Evolutionary conservation across 2,888 invertebrate species (phyloP).

Genomic region (Xylocampa areola): DNA sequence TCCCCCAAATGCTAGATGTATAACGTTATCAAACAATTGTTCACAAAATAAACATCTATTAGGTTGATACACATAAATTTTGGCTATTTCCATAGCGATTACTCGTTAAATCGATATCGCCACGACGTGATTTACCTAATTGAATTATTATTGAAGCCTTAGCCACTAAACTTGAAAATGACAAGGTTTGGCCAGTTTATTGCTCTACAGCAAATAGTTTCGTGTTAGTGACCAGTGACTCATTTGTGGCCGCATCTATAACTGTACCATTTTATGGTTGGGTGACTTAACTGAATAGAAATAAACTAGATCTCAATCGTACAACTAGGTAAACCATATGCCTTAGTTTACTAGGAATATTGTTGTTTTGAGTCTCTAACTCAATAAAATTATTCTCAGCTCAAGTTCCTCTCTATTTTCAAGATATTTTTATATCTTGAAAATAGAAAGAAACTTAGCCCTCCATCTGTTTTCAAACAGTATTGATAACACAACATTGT

Average conservation of each 20-base stretch:
- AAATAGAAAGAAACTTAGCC: too few species aligned
- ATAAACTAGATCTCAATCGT: constrained; percentile 7
- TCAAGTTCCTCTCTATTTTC: too few species aligned
- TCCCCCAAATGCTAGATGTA: constrained; percentile 75
- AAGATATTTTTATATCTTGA: too few species aligned
- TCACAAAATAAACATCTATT: constrained; percentile 38
- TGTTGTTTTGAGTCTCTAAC: neutral
- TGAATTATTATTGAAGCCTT: constrained; percentile 39
- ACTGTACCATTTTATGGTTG: constrained; percentile 41
- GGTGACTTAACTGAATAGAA: constrained; percentile 24
- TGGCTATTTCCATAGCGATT: constrained; percentile 1
- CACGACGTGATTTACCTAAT: constrained; percentile 54
- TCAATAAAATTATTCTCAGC: neutral
- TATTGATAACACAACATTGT: too few species aligned
- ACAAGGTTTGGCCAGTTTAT: constrained; percentile 2
- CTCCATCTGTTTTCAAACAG: too few species aligned
- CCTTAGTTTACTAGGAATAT: neutral
- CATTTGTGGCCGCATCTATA: constrained; percentile 25
- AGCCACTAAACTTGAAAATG: constrained; percentile 7
- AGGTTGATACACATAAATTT: constrained; percentile 5
- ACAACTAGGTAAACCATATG: neutral
- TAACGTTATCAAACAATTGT: constrained; percentile 24
- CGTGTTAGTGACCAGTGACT: constrained; percentile 41
- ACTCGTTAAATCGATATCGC: constrained; percentile 57
- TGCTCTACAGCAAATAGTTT: constrained; percentile 28